These are phyloP conservation scores for Cylindroiulus punctatus DNA, from an alignment of 2,888 invertebrate species.

Conservation along the genomic window DNA sequence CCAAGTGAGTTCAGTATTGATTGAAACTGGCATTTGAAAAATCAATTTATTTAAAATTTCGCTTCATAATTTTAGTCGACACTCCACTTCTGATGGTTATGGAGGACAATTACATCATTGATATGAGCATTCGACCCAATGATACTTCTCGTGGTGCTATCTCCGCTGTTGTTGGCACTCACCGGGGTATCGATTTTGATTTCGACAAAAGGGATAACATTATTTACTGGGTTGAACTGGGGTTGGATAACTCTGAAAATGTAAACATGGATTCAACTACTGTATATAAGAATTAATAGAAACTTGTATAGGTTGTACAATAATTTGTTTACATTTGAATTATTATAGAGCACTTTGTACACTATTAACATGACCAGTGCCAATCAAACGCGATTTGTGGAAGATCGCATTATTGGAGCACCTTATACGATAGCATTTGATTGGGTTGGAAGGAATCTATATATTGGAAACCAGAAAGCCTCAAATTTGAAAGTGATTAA, in stretches of 20 bases:
- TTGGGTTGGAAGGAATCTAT: slow-evolving; percentile 95
- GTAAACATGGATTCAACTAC: slow-evolving; percentile 62
- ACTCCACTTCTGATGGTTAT: slow-evolving; percentile 89
- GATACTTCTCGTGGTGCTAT: slow-evolving; percentile 79
- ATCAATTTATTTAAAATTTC: neutral
- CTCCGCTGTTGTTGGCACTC: slow-evolving; percentile 87
- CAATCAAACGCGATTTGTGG: slow-evolving; percentile 82
- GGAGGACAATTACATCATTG: slow-evolving; percentile 79
- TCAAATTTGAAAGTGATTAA: slow-evolving; percentile 91
- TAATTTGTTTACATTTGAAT: neutral
- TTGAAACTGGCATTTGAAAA: neutral
- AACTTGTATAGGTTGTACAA: neutral
- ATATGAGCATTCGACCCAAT: slow-evolving; percentile 79
- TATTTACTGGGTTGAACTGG: slow-evolving; percentile 85
- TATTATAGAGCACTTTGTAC: slow-evolving; percentile 82
- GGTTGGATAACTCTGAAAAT: slow-evolving; percentile 75
- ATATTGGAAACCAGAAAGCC: slow-evolving; percentile 87
- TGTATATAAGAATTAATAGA: neutral
- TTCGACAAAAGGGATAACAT: slow-evolving; percentile 87
- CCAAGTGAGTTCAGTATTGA: slow-evolving; percentile 61
- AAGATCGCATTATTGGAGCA: slow-evolving; percentile 87
- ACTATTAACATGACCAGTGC: slow-evolving; percentile 86
- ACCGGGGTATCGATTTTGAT: slow-evolving; percentile 88
- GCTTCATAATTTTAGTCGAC: slow-evolving; percentile 72
- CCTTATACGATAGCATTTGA: slow-evolving; percentile 94